A percentile compares a stretch with the other conserved stretches of the same genome.
These are phyloP conservation scores for Pachypsylla venusta DNA, from an alignment of 1,140 invertebrate species.

Conservation along the genomic window DNA sequence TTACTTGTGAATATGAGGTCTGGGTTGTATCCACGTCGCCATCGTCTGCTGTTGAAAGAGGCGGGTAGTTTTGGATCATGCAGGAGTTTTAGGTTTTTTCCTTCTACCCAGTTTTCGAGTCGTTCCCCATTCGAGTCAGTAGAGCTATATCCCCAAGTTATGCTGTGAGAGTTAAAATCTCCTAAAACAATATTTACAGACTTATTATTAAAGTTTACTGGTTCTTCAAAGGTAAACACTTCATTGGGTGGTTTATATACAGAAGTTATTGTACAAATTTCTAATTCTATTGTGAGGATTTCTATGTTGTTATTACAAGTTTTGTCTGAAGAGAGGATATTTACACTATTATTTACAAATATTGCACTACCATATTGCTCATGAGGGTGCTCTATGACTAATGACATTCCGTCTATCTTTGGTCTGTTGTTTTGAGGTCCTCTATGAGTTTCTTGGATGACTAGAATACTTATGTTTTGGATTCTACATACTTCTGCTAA, in stretches of 20 bases:
- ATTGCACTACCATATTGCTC: constrained; percentile 14
- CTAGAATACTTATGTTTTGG: constrained; percentile 5
- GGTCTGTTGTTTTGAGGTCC: neutral
- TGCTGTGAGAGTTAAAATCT: constrained; percentile 12
- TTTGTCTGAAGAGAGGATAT: constrained; percentile 5
- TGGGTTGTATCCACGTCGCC: constrained; percentile 11
- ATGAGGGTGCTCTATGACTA: constrained; percentile 8
- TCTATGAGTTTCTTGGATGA: constrained; percentile 14
- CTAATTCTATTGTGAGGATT: constrained; percentile 14
- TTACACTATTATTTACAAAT: constrained; percentile 8
- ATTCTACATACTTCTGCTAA: constrained; percentile 5
- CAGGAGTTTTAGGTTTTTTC: constrained; percentile 7
- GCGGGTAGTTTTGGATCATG: constrained; percentile 11
- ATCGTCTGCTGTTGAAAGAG: constrained; percentile 14
- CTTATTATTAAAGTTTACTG: constrained; percentile 10
- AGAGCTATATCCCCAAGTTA: constrained; percentile 12
- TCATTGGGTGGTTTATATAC: constrained; percentile 13
- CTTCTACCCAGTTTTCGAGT: constrained; percentile 11
- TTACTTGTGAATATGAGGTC: constrained; percentile 3
- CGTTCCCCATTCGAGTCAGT: constrained; percentile 10
- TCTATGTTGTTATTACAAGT: constrained; percentile 14
- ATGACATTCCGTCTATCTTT: constrained; percentile 9
- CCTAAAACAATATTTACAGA: constrained; percentile 1
- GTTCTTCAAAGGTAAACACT: constrained; percentile 8
- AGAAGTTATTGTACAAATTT: constrained; percentile 6